These are phyloP conservation scores for Brachyhypopomus gauderio DNA, from an alignment of 2,113 vertebrate species.

Conservation along the genomic window DNA sequence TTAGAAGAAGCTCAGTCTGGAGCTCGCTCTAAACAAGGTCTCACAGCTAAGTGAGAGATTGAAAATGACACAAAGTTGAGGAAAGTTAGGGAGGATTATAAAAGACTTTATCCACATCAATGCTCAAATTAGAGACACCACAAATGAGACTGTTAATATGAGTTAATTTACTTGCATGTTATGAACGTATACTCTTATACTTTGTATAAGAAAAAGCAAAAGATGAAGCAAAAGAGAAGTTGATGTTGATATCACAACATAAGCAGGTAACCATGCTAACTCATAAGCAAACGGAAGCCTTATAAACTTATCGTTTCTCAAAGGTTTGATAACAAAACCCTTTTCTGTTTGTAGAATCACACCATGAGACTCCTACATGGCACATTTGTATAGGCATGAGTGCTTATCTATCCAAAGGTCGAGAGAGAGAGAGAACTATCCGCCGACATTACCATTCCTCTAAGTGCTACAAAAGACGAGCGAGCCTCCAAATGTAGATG, in stretches of 20 bases:
- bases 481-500: slow-evolving; percentile 9
- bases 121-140: no score
- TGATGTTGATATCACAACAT: background rate
- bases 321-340: background rate
- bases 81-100: no score
- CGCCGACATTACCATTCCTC: slow-evolving; percentile 13
- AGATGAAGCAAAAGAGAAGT: no score
- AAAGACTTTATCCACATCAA: no score
- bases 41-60: no score
- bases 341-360: background rate
- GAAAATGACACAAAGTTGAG: no score
- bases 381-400: slow-evolving; percentile 18
- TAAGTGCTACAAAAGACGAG: background rate
- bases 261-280: background rate
- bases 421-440: background rate
- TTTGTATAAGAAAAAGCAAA: no score
- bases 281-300: background rate
- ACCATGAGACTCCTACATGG: slow-evolving; percentile 18
- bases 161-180: no score
- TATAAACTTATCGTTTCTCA: background rate
- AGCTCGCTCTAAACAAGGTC: no score
- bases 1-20: no score
- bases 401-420: slow-evolving; percentile 11
- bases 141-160: no score
- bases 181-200: no score